Conservation (phyloP, 1,140 invertebrate species). For the Bombus cullumanus region DNA sequence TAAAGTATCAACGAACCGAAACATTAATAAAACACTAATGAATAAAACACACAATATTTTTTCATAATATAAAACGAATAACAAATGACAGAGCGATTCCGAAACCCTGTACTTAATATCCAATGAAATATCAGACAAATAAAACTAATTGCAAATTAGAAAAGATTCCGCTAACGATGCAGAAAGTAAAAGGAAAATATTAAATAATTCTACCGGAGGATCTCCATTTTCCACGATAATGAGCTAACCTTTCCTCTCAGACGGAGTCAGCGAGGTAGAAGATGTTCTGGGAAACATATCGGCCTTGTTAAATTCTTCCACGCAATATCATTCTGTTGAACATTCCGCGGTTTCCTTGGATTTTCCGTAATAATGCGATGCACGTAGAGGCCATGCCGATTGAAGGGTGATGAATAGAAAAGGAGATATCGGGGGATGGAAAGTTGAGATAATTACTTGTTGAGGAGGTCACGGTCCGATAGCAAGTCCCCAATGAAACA, state of each 20-base stretch:
- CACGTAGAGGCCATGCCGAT: not conserved
- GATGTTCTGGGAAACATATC: slow-evolving; percentile 16
- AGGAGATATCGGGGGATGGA: not conserved
- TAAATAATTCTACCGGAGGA: not conserved
- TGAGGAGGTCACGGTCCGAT: slow-evolving; percentile 22
- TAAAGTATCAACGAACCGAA: not conserved
- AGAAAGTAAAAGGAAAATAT: slow-evolving; percentile 5
- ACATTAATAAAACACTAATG: not conserved
- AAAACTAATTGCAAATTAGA: not conserved
- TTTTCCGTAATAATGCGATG: slow-evolving; percentile 42
- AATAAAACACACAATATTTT: not conserved
- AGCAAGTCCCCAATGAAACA: slow-evolving; percentile 32
- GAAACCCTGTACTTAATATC: not conserved
- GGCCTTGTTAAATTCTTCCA: slow-evolving; percentile 54
- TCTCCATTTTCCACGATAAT: slow-evolving; percentile 5
- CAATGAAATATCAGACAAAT: not conserved
- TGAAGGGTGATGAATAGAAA: not conserved
- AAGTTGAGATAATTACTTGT: slow-evolving; percentile 55
- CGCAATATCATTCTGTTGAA: slow-evolving; percentile 25
- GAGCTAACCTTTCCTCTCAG: not conserved
- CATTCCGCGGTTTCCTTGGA: not conserved
- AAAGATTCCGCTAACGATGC: not conserved
- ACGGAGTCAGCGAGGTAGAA: not conserved
- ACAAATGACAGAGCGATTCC: not conserved
- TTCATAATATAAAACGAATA: not conserved